Conservation (phyloP, 2,797 vertebrate genomes). For the Sternotherus odoratus region DNA sequence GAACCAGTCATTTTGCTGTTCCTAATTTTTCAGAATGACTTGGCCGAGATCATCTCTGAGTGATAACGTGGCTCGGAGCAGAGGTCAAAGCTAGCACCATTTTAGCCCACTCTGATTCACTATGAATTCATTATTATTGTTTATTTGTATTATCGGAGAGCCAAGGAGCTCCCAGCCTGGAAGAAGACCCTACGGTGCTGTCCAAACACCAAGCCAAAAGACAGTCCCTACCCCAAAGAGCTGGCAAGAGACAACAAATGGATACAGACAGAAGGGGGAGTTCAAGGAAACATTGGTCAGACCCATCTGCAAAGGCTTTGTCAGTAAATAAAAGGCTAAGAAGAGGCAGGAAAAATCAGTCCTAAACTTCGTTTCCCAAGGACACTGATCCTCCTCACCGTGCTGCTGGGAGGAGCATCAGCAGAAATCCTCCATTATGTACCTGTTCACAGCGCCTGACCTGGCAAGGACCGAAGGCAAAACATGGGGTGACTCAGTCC, state of each 20-base stretch:
- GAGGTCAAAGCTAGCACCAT: background rate
- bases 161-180: background rate
- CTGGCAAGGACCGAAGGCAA: background rate
- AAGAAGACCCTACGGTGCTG: background rate
- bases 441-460: background rate
- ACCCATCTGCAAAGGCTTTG: background rate
- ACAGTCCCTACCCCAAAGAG: background rate
- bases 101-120: background rate
- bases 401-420: too few species aligned
- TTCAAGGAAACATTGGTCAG: background rate
- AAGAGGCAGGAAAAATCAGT: background rate
- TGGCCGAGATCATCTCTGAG: background rate
- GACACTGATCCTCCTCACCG: background rate
- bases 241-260: background rate
- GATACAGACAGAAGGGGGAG: background rate
- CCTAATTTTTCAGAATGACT: background rate
- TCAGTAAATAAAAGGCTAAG: background rate
- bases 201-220: background rate
- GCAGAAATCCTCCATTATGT: background rate
- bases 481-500: background rate
- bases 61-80: background rate
- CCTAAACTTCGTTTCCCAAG: background rate
- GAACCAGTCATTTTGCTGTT: background rate
- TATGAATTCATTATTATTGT: background rate
- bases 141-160: background rate